phyloP scores from a whole-genome alignment of 2,113 vertebrate genomes.

The Oriolus oriolus region DNA sequence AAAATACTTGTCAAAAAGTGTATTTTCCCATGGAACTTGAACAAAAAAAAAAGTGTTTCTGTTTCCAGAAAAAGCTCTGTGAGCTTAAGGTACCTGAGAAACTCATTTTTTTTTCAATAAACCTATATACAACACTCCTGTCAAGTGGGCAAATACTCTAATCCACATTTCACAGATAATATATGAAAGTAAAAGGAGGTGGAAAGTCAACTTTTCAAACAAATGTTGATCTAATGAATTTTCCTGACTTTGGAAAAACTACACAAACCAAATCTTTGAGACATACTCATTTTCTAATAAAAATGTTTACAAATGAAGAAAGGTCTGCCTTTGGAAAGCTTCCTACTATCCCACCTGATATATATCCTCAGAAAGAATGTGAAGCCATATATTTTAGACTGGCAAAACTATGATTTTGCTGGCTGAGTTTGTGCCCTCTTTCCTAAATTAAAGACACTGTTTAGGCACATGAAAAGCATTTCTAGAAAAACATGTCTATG shows the following conservation, averaged over 20 bases:
- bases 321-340: background rate
- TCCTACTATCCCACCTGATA: background rate
- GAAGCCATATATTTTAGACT: background rate
- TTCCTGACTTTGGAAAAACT: conserved; percentile 9
- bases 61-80: background rate
- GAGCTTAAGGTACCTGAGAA: background rate
- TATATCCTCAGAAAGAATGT: background rate
- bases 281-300: background rate
- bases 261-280: background rate
- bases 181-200: background rate
- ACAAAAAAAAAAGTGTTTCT: background rate
- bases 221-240: conserved; percentile 29
- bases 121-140: background rate
- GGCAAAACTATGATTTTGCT: background rate
- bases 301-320: conserved; percentile 36
- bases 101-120: background rate
- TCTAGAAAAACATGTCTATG: background rate
- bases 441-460: background rate
- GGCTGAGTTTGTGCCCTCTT: background rate
- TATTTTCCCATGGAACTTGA: background rate
- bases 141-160: background rate
- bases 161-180: conserved; percentile 22
- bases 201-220: background rate
- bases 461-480: background rate
- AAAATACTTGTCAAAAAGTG: background rate